Percentiles rank a stretch among this genome's conserved stretches.
Evolutionary conservation across 2,113 vertebrate genomes (phyloP).

Genomic region (Xerus inauris): DNA sequence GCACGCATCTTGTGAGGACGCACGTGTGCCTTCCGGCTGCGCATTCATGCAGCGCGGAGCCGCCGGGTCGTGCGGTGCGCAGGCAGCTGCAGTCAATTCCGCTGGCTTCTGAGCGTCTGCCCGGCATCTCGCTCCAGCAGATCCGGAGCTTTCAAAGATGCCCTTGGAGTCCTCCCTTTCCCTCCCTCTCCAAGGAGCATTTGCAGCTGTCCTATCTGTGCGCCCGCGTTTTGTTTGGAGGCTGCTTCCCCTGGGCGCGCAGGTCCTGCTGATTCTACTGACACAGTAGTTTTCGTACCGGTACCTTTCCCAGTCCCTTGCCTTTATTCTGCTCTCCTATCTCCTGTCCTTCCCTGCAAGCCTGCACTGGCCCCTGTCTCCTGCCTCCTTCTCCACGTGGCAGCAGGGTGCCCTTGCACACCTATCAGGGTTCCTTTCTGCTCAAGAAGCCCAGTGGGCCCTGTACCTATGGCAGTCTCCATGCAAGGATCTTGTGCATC

Average conservation of each 20-base stretch:
- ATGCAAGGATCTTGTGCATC: no score
- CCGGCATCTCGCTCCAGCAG: not conserved
- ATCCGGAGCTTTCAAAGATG: rapidly evolving
- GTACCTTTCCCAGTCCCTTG: not conserved
- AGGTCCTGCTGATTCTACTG: not conserved
- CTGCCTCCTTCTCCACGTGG: not conserved
- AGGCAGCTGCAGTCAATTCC: not conserved
- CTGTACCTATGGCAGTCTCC: not conserved
- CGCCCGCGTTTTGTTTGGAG: not conserved
- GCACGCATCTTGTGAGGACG: rapidly evolving
- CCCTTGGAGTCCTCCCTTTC: not conserved
- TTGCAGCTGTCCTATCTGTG: not conserved
- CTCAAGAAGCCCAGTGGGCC: not conserved
- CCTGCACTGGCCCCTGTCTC: rapidly evolving
- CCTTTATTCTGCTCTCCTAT: not conserved
- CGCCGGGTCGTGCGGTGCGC: rapidly evolving
- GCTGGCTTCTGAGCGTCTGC: not conserved
- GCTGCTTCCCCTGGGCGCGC: not conserved
- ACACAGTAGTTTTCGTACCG: not conserved
- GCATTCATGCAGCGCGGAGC: not conserved
- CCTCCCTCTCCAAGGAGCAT: not conserved
- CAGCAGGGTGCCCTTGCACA: not conserved
- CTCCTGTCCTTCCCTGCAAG: not conserved
- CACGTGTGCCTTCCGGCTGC: not conserved
- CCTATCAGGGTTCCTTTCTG: not conserved